Evolutionary conservation across 2,888 invertebrate genomes (phyloP), one percentile per base, ranked within the genome.

Genomic region (Hymenopus coronatus): DNA sequence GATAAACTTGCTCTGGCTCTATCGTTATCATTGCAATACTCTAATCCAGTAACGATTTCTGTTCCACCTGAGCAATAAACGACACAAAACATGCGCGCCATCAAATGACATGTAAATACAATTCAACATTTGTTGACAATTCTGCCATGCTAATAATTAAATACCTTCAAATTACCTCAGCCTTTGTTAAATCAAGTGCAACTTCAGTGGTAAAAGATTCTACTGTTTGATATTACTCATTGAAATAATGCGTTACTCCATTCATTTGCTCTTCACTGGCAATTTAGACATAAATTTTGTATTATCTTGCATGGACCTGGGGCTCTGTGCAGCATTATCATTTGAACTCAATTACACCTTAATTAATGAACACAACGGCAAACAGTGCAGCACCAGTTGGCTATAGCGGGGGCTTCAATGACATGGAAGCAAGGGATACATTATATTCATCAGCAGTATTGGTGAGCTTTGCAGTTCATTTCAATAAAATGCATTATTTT

Each of bases 331-430:
- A 83, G 28, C 84, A 88, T 88, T 54, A 83, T 88, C 84, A 88
- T 88, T 84, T 88, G 28, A 84, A 88, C 88, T 88, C 88, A 84
- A 88, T 88, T 88, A 88, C 54, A 87, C 87, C 88, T 84, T 88
- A 88, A 84, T 84, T 88, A 88, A 88, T 88, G 84, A 88, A 88
- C 85, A 84, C 33, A 84, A 85, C 33, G 70, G 85, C 84, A 85
- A 84, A 28, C 88, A 70, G 54, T 70, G 54, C 54, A 70, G 20
- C 3, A 25, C 20, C 20, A 70, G 54, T 70, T 20, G 25, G 20
- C 54, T 20, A 20, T 25, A 20, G 54, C 20, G 54, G 14, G 20
- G 25, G 20, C 20, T 70, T 70, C 25, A 70, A 20, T 25, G 25
- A 6, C 20, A 70, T 20, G 54, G 20, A 25, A 20, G 20, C 54